Conservation (phyloP, 1,140 invertebrate genomes). For the Tenebrio molitor region DNA sequence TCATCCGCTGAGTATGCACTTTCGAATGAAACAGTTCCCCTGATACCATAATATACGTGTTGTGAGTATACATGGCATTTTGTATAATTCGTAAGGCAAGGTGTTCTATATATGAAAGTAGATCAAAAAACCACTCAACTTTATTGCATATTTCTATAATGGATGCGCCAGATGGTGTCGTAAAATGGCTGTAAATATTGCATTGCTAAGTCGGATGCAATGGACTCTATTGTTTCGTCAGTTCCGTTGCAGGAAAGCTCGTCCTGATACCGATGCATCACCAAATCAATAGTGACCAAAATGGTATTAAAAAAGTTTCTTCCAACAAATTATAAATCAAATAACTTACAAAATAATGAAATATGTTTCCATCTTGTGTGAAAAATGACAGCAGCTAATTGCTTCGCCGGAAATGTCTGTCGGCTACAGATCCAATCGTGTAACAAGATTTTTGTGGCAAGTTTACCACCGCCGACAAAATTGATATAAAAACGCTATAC, state of each 20-base stretch:
- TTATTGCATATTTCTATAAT: not conserved
- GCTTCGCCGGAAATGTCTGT: no score
- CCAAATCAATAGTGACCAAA: not conserved
- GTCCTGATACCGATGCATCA: not conserved
- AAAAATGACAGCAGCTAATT: no score
- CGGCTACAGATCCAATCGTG: no score
- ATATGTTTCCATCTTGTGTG: no score
- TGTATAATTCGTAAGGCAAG: not conserved
- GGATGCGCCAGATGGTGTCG: not conserved
- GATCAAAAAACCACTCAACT: not conserved
- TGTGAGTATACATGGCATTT: not conserved
- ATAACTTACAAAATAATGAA: no score
- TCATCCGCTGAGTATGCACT: slow-evolving; percentile 1
- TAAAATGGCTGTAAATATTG: not conserved
- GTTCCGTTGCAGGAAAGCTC: not conserved
- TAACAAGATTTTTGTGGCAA: no score
- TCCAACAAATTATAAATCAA: no score
- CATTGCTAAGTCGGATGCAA: not conserved
- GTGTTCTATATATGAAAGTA: not conserved
- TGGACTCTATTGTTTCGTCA: not conserved
- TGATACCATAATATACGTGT: not conserved
- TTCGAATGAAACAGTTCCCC: not conserved
- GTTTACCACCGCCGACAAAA: no score
- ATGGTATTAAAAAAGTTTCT: not conserved
- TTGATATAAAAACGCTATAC: no score